These are phyloP conservation scores for Verasper variegatus DNA, from an alignment of 2,113 vertebrate genomes.

Conservation along the genomic window DNA sequence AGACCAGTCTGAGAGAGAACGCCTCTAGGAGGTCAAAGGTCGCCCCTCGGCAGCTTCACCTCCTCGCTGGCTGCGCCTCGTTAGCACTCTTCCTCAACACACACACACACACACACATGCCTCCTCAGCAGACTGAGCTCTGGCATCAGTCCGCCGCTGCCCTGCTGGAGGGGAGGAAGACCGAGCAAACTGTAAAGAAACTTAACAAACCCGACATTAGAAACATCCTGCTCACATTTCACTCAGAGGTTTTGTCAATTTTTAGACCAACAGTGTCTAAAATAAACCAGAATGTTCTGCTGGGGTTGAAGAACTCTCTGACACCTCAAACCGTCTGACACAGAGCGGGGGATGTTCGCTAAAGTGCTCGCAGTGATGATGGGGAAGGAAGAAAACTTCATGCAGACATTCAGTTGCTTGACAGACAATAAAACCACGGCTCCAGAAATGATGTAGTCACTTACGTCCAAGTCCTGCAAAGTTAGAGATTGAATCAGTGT, in stretches of 20 bases:
- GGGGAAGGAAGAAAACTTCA: constrained; percentile 44
- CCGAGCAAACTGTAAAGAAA: constrained; percentile 55
- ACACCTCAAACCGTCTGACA: constrained; percentile 43
- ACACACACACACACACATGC: constrained; percentile 23
- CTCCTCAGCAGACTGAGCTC: constrained; percentile 57
- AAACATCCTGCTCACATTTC: constrained; percentile 54
- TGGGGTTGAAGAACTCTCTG: constrained; percentile 48
- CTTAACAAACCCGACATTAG: constrained; percentile 62
- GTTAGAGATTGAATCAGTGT: neutral
- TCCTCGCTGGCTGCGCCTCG: constrained; percentile 57
- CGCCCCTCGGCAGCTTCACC: constrained; percentile 56
- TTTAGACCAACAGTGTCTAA: constrained; percentile 31
- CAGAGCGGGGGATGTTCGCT: constrained; percentile 46
- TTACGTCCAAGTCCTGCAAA: neutral
- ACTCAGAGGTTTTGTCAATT: constrained; percentile 42
- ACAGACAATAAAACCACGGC: neutral
- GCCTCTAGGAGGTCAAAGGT: constrained; percentile 63
- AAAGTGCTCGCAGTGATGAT: constrained; percentile 43
- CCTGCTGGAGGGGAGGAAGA: constrained; percentile 63
- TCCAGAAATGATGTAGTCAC: neutral
- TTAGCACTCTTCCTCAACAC: constrained; percentile 61
- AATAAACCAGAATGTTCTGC: constrained; percentile 37
- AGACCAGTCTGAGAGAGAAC: constrained; percentile 52
- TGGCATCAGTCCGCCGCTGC: constrained; percentile 57
- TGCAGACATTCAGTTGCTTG: neutral